Evolutionary conservation across 1,140 invertebrate species (phyloP), one percentile per base, ranked within the genome.

Genomic region (Monomorium pharaonis): DNA sequence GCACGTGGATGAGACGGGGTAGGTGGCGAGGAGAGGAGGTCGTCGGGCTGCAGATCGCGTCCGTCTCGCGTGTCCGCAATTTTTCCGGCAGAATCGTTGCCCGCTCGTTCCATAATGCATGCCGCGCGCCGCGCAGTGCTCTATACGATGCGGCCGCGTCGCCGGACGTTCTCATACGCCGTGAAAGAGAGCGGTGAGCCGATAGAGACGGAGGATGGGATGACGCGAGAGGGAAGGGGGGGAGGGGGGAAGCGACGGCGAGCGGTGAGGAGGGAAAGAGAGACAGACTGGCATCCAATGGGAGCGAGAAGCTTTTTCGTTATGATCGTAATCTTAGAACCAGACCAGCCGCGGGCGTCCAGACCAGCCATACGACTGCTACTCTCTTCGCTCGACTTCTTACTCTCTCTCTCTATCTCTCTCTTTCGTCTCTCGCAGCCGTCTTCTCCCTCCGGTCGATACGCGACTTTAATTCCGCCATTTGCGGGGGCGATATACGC

Each of bases 321-420:
- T 93, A 93, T 91, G 93, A 94, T 94, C 89, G 91, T 92, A 93
- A 94, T 94, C 94, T 93, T 86, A 84, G 86, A 91, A 91, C 86
- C 91, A 89, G 92, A 93, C 89, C 90, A 90, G 91, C 91, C 89
- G 84, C 80, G 88, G 90, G 90, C 90, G 85, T 91, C 86, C 88
- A 81, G 90, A 92, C 91, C 86, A 65, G 51, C 69, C 84, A 60
- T 62, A 74, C 89, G 74, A 88, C 69, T 76, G 80, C 75, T 27
- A 18, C 70, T 65, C 54, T n/a, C n/a, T n/a, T n/a, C 65, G 74
- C 75, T 87, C 85, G 76, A 75, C 87, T 89, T 87, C 88, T 89
- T 77, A 44, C 78, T 60, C 63, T n/a, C n/a, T n/a, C n/a, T n/a
- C n/a, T n/a, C n/a, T n/a, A n/a, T n/a, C n/a, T n/a, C n/a, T n/a